Evolutionary conservation across 1,140 invertebrate genomes (phyloP).

Genomic region (Ectropis grisescens): DNA sequence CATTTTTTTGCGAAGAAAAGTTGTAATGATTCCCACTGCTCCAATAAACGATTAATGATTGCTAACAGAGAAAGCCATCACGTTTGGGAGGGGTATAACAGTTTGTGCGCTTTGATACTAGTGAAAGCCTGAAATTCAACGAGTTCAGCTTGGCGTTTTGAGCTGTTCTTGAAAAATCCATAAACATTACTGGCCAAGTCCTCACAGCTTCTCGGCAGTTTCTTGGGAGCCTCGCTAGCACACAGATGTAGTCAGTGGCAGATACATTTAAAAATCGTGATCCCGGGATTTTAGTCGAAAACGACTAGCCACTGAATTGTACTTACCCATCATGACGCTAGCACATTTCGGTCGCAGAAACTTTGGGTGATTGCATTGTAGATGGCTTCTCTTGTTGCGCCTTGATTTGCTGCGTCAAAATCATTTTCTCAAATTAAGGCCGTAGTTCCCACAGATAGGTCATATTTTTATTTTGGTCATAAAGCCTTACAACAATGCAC

Average conservation of each 20-base stretch:
- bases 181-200: background rate
- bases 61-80: too few relatives aligned
- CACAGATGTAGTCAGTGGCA: constrained; percentile 2
- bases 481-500: too few relatives aligned
- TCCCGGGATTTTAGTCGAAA: background rate
- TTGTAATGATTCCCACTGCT: background rate
- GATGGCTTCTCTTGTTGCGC: too few relatives aligned
- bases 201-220: constrained; percentile 1
- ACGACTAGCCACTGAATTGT: constrained; percentile 1
- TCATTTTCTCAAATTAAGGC: too few relatives aligned
- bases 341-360: background rate
- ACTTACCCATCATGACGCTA: background rate
- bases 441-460: too few relatives aligned
- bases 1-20: background rate
- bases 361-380: too few relatives aligned
- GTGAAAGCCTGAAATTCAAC: background rate
- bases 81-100: too few relatives aligned
- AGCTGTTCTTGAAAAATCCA: constrained; percentile 1
- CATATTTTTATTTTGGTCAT: too few relatives aligned
- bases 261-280: background rate
- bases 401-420: too few relatives aligned
- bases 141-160: background rate
- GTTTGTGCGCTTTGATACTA: too few relatives aligned
- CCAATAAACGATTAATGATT: too few relatives aligned
- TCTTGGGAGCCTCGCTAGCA: constrained; percentile 1